Evolutionary conservation across 1,140 invertebrate genomes (phyloP).

Genomic region (Brachionus manjavacas): DNA sequence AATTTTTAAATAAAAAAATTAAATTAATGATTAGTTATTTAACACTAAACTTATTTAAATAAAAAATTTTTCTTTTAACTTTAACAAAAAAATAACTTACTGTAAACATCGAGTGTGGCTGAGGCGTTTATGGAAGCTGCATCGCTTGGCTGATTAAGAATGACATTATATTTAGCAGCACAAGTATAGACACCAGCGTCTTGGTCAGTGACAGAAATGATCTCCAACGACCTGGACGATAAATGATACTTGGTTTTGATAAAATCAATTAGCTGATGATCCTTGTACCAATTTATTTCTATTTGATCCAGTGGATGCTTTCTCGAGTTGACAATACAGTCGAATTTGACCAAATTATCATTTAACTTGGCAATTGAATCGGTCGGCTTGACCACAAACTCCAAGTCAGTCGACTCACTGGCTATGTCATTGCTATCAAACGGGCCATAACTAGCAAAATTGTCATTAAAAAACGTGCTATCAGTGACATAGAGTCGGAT

Average conservation of each 20-base stretch:
- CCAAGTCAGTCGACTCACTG: not conserved
- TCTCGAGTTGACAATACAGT: slow-evolving; percentile 38
- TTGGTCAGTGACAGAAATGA: slow-evolving; percentile 40
- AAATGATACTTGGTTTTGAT: slow-evolving; percentile 40
- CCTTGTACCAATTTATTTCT: slow-evolving; percentile 42
- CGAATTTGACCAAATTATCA: slow-evolving; percentile 42
- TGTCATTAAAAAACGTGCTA: not conserved
- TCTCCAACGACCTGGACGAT: slow-evolving; percentile 33
- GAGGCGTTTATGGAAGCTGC: slow-evolving; percentile 13
- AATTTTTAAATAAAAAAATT: not conserved
- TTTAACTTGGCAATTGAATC: slow-evolving; percentile 31
- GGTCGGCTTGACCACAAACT: slow-evolving; percentile 26
- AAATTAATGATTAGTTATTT: too few species aligned
- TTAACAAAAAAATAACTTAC: not conserved
- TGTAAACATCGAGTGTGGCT: slow-evolving; percentile 31
- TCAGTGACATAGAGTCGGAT: slow-evolving; percentile 35
- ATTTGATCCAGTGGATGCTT: slow-evolving; percentile 24
- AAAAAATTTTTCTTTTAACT: not conserved
- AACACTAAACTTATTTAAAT: not conserved
- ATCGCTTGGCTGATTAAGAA: not conserved
- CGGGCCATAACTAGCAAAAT: not conserved
- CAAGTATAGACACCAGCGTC: slow-evolving; percentile 37
- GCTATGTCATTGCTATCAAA: not conserved
- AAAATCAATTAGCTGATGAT: slow-evolving; percentile 29
- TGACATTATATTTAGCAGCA: not conserved